A percentile compares a stretch with the other conserved stretches of the same genome.
phyloP scores from a whole-genome alignment of 2,113 vertebrate genomes.

The Artemisiospiza belli region DNA sequence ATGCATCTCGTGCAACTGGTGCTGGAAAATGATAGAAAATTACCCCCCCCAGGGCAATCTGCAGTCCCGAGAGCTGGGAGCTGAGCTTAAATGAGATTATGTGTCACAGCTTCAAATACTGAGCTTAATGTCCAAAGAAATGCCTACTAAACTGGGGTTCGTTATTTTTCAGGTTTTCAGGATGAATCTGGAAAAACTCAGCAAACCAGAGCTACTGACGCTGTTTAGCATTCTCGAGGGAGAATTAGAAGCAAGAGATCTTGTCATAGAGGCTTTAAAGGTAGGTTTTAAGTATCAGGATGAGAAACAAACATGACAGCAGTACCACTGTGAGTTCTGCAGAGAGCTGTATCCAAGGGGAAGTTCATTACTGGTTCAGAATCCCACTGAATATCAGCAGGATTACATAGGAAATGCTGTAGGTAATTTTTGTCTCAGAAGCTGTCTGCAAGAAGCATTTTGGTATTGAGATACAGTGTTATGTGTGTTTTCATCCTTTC shows the following conservation, averaged over 20 bases:
- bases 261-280: conserved; percentile 95
- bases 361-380: neutral
- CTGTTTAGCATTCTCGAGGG: conserved; percentile 96
- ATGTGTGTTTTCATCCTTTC: neutral
- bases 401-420: neutral
- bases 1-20: neutral
- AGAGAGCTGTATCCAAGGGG: neutral
- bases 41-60: neutral
- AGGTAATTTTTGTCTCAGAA: neutral
- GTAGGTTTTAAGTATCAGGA: conserved; percentile 68
- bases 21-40: neutral
- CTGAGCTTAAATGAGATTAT: neutral
- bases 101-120: neutral
- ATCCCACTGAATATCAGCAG: neutral
- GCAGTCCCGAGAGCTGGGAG: neutral
- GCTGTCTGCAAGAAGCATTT: neutral
- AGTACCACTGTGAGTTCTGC: neutral
- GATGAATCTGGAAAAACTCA: conserved; percentile 95
- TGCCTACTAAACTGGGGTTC: neutral
- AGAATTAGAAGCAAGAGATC: conserved; percentile 93
- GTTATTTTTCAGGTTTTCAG: conserved; percentile 80
- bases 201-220: conserved; percentile 90
- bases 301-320: neutral
- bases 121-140: neutral
- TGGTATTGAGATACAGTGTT: neutral